Evolutionary conservation across 2,888 invertebrate species (phyloP), one percentile per base, ranked within the genome.

Genomic region (Acleris laterana): DNA sequence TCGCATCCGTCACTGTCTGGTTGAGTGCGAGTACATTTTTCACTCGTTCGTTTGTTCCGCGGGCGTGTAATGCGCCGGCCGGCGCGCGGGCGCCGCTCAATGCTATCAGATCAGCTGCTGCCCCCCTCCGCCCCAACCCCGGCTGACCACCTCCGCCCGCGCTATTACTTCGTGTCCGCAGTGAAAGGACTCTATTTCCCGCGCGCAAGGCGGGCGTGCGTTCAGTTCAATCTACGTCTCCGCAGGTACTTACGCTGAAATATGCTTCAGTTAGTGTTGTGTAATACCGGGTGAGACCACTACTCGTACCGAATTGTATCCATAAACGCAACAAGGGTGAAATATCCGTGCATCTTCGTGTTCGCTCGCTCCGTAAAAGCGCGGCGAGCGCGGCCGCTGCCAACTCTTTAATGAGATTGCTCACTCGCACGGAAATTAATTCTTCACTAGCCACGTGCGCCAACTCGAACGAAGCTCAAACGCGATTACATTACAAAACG

Each of bases 341-440:
- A 38, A 38, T 13, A 38, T 46, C 46, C 1, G n/a, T 17, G 46
- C 17, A 4, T 46, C n/a, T 16, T n/a, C 5, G 44, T 46, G 46
- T 13, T 38, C 13, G 38, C 13, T 38, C 38, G 32, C 32, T 32
- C 32, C 38, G 38, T 38, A 38, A 38, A 13, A n/a, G n/a, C 6
- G 46, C 46, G 17, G 50, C 51, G 13, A 38, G 38, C 51, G 16
- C 51, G 25, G 6, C 25, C 52, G 53, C 53, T 53, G 53, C 53
- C 53, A 53, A 53, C 53, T 53, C 38, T 13, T 32, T 53, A 53
- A 53, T 53, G 53, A 53, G 53, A 38, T 53, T 53, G 53, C 53
- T 53, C 53, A 53, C 53, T 53, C 53, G 53, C 53, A 19, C 16
- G 53, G 53, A 53, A 53, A 53, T 53, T 53, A 53, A 53, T 53